A percentile compares a stretch with the other conserved stretches of the same genome.
Evolutionary conservation across 2,797 vertebrate genomes (phyloP).

Genomic region (Echeneis naucrates): DNA sequence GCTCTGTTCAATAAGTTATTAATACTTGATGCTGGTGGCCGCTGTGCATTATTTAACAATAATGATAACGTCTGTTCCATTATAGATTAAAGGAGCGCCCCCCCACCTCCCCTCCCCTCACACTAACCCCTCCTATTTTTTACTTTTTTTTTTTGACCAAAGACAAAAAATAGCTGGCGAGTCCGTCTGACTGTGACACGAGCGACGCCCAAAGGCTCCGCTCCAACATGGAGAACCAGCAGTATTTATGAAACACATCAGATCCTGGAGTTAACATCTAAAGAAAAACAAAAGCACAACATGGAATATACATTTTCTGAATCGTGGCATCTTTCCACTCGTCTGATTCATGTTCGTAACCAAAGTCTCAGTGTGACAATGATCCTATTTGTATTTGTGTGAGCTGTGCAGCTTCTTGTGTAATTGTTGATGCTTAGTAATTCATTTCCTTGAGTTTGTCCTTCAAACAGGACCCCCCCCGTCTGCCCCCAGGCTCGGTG

Average conservation of each 20-base stretch:
- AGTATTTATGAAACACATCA: no score
- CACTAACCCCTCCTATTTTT: neutral
- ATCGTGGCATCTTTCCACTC: no score
- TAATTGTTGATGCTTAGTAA: no score
- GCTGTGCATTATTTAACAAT: conserved; percentile 91
- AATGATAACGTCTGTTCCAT: conserved; percentile 91
- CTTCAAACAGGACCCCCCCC: no score
- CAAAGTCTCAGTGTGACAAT: no score
- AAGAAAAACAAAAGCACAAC: neutral
- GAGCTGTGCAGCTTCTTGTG: no score
- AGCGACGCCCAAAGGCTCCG: conserved; percentile 1
- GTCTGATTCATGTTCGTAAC: no score
- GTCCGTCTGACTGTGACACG: conserved; percentile 30
- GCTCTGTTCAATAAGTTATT: conserved; percentile 88
- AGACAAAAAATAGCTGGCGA: conserved; percentile 63
- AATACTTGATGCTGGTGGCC: conserved; percentile 89
- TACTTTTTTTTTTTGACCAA: conserved; percentile 82
- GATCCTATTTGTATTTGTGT: no score
- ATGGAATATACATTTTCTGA: no score
- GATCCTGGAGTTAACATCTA: no score
- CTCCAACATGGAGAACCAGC: neutral
- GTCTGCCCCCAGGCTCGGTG: no score
- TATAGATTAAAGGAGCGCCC: conserved; percentile 90
- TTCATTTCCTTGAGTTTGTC: no score
- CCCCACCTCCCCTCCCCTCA: conserved; percentile 18